These are phyloP conservation scores for Sphyrna mokarran DNA, from an alignment of 2,113 vertebrate genomes.

Conservation along the genomic window DNA sequence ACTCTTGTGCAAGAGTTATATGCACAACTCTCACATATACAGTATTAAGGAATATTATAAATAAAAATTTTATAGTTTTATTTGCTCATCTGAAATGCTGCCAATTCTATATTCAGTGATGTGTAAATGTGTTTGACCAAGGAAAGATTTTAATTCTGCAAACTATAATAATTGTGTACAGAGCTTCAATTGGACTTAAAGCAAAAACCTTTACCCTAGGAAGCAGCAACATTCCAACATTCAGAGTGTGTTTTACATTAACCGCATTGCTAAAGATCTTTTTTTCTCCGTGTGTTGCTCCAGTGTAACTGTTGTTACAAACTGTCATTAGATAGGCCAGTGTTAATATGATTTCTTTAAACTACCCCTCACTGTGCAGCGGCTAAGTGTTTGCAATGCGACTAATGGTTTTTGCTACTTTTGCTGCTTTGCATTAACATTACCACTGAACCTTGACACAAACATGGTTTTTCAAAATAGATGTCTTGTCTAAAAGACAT, in stretches of 20 bases:
- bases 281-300: neutral
- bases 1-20: too few relatives aligned
- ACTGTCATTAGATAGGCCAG: neutral
- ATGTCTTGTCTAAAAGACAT: neutral
- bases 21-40: neutral
- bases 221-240: neutral
- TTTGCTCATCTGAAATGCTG: neutral
- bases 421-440: neutral
- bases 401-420: neutral
- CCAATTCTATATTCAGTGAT: neutral
- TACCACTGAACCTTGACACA: neutral
- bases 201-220: neutral
- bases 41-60: neutral
- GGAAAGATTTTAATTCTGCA: neutral
- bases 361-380: neutral
- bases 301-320: neutral
- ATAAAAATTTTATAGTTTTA: neutral
- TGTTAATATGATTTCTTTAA: neutral
- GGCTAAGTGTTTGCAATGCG: neutral
- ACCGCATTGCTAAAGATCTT: neutral
- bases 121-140: neutral
- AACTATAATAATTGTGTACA: neutral
- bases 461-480: neutral
- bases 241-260: too few relatives aligned
- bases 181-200: neutral